Percentiles rank a stretch among this genome's conserved stretches.
These are phyloP conservation scores for Myotis pilosus DNA, from an alignment of 2,797 vertebrate genomes.

Conservation along the genomic window DNA sequence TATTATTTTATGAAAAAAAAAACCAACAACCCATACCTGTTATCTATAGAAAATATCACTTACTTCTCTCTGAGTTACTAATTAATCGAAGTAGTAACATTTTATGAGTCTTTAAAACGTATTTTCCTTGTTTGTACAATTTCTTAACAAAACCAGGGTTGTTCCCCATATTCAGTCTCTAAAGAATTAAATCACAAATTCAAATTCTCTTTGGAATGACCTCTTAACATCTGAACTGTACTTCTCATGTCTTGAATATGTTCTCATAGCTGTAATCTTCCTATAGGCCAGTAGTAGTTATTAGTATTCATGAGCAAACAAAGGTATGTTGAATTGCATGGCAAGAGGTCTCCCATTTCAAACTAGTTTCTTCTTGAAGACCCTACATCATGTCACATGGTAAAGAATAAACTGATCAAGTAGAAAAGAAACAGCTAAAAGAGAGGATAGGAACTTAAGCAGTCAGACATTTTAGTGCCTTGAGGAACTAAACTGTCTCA, in stretches of 20 bases:
- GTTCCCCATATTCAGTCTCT: background rate
- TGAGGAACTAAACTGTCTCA: background rate
- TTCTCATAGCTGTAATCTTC: background rate
- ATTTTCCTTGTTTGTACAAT: background rate
- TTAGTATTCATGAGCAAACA: constrained; percentile 6
- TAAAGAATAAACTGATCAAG: background rate
- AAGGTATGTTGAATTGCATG: background rate
- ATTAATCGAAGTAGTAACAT: background rate
- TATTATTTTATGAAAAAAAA: background rate
- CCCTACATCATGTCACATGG: background rate
- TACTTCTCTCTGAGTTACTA: background rate
- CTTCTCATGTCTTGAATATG: background rate
- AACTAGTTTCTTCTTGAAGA: background rate
- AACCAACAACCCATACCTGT: background rate
- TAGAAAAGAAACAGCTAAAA: background rate
- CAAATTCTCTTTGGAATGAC: background rate
- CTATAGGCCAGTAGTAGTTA: background rate
- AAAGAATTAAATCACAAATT: background rate
- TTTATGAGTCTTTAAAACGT: background rate
- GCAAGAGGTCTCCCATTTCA: background rate
- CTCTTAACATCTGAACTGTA: background rate
- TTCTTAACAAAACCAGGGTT: background rate
- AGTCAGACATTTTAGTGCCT: background rate
- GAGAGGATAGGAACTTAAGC: background rate
- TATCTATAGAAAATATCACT: background rate